A percentile compares a stretch with the other conserved stretches of the same genome.
Evolutionary conservation across 2,113 vertebrate species (phyloP).

Genomic region (Alexandromys fortis): DNA sequence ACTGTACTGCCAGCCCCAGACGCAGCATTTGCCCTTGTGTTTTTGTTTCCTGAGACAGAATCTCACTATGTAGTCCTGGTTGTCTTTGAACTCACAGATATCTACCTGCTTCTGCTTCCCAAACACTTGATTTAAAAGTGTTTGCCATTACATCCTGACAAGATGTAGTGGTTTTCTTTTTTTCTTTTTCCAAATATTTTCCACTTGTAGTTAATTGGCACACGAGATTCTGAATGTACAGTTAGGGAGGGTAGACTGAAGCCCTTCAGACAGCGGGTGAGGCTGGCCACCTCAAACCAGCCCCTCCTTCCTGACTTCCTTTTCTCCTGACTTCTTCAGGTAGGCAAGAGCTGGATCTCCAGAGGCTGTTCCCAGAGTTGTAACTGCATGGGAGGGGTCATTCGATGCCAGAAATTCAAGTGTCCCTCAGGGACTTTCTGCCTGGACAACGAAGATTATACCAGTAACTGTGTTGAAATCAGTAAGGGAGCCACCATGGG

Average conservation of each 20-base stretch:
- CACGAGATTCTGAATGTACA: background rate
- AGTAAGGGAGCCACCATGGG: constrained; percentile 80
- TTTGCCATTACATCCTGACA: background rate
- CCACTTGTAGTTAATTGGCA: background rate
- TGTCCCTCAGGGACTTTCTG: constrained; percentile 86
- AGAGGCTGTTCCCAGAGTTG: constrained; percentile 83
- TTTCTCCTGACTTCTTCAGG: constrained; percentile 71
- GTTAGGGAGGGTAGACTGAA: background rate
- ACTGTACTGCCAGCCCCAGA: background rate
- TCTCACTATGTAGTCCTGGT: background rate
- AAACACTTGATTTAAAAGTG: background rate
- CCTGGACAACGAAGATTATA: constrained; percentile 69
- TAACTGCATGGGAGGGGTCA: constrained; percentile 80
- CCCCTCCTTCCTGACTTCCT: background rate
- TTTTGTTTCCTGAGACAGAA: background rate
- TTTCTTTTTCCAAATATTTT: background rate
- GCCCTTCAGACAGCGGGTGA: background rate
- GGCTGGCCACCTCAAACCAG: background rate
- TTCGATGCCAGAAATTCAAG: constrained; percentile 82
- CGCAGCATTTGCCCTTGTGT: background rate
- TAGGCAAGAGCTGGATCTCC: constrained; percentile 88
- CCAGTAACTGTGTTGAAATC: constrained; percentile 47
- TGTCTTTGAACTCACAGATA: background rate
- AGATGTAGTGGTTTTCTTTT: background rate
- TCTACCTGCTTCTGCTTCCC: background rate